Conservation (phyloP, 2,888 invertebrate genomes). For the Camptogramma bilineatum region DNA sequence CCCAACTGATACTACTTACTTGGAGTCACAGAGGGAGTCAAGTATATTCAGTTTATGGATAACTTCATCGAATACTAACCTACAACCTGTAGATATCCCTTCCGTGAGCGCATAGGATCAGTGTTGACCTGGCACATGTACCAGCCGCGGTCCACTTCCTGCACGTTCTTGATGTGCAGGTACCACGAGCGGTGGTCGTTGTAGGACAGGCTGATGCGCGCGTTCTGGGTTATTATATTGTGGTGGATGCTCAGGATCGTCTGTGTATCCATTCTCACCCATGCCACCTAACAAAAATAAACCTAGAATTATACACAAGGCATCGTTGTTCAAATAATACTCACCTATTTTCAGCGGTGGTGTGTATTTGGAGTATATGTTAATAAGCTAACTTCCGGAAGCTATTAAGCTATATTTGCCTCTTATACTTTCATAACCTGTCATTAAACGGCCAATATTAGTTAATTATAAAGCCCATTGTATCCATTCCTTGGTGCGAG, state of each 20-base stretch:
- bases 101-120: slow-evolving; percentile 95
- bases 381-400: too few relatives aligned
- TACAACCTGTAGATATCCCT: slow-evolving; percentile 89
- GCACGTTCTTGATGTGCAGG: slow-evolving; percentile 94
- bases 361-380: too few relatives aligned
- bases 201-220: slow-evolving; percentile 93
- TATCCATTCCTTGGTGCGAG: slow-evolving; percentile 14
- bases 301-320: background rate
- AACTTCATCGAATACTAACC: slow-evolving; percentile 19
- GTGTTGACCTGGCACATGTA: slow-evolving; percentile 97
- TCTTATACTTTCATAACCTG: background rate
- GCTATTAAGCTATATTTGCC: background rate
- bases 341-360: too few relatives aligned
- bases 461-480: slow-evolving; percentile 11
- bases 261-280: slow-evolving; percentile 97
- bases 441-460: background rate
- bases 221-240: slow-evolving; percentile 95
- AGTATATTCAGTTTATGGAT: background rate
- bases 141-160: slow-evolving; percentile 95
- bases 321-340: too few relatives aligned
- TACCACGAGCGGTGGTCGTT: slow-evolving; percentile 97
- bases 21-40: background rate
- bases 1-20: too few relatives aligned
- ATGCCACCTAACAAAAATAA: slow-evolving; percentile 89
- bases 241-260: slow-evolving; percentile 96